A percentile compares a stretch with the other conserved stretches of the same genome.
phyloP scores from a whole-genome alignment of 2,113 vertebrate genomes.

The Cottus gobio region DNA sequence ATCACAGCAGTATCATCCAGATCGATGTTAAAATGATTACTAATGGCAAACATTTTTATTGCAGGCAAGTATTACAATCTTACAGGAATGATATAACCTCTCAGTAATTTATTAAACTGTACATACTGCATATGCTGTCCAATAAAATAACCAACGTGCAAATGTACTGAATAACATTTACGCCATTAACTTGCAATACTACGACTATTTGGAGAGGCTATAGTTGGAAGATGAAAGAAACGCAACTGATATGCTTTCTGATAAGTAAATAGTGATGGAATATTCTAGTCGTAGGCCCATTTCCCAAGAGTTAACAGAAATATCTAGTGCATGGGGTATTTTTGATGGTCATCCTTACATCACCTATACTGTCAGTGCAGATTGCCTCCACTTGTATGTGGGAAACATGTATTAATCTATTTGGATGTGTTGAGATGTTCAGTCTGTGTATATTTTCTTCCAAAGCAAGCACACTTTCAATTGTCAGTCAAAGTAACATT shows the following conservation, averaged over 20 bases:
- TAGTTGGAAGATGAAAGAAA: slow-evolving; percentile 59
- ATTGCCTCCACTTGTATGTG: no score
- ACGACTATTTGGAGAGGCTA: slow-evolving; percentile 47
- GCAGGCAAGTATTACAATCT: slow-evolving; percentile 35
- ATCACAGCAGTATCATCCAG: no score
- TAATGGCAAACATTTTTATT: slow-evolving; percentile 39
- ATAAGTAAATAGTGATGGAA: slow-evolving; percentile 53
- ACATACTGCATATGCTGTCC: slow-evolving; percentile 33
- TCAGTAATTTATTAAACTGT: slow-evolving; percentile 41
- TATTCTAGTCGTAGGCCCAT: slow-evolving; percentile 41
- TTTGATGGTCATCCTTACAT: slow-evolving; percentile 28
- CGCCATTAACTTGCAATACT: slow-evolving; percentile 47
- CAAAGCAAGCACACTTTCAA: no score
- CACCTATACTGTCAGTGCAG: no score
- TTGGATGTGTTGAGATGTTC: no score
- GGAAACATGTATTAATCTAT: no score
- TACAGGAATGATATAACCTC: slow-evolving; percentile 31
- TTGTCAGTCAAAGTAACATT: no score
- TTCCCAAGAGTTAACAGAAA: slow-evolving; percentile 19
- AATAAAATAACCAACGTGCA: slow-evolving; percentile 60
- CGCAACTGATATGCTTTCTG: slow-evolving; percentile 28
- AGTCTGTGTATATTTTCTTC: no score
- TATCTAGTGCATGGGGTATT: slow-evolving; percentile 9
- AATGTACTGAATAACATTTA: no score
- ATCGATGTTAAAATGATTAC: slow-evolving; percentile 47